Percentiles rank a stretch among this genome's conserved stretches.
phyloP scores from a whole-genome alignment of 1,140 invertebrate genomes.

The Lordiphosa clarofinis region DNA sequence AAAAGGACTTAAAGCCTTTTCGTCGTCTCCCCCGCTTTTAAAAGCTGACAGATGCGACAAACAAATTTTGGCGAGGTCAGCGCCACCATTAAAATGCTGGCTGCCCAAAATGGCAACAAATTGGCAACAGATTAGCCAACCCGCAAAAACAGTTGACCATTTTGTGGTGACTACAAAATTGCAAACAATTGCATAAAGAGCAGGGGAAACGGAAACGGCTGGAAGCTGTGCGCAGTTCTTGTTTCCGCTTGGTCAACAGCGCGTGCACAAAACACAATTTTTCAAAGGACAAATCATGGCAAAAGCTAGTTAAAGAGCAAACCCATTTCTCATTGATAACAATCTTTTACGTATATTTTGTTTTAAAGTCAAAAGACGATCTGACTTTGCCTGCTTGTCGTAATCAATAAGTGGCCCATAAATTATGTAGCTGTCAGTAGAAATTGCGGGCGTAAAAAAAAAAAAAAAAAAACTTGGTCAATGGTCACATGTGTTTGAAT shows the following conservation, averaged over 20 bases:
- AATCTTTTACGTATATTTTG: background rate
- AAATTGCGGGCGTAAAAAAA: conserved; percentile 53
- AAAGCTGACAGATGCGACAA: conserved; percentile 4
- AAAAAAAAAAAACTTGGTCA: conserved; percentile 16
- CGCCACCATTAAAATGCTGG: conserved; percentile 18
- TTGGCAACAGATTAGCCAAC: conserved; percentile 63
- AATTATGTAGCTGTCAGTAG: conserved; percentile 68
- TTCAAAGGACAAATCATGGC: background rate
- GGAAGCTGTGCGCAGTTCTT: conserved; percentile 52
- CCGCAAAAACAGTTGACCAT: conserved; percentile 60
- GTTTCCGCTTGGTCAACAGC: conserved; percentile 56
- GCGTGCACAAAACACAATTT: conserved; percentile 36
- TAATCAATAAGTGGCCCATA: conserved; percentile 73
- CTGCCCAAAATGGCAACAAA: conserved; percentile 46
- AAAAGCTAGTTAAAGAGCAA: conserved; percentile 8
- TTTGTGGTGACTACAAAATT: conserved; percentile 61
- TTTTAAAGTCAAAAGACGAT: too few relatives aligned
- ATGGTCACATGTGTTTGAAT: conserved; percentile 59
- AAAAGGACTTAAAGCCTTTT: conserved; percentile 13
- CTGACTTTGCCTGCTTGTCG: background rate
- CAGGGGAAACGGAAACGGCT: conserved; percentile 42
- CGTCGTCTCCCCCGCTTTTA: too few relatives aligned
- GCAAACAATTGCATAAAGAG: conserved; percentile 56
- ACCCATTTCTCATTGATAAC: conserved; percentile 11
- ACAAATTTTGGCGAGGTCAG: conserved; percentile 24